Conservation (phyloP, 2,113 vertebrate species). For the Xyrauchen texanus region DNA sequence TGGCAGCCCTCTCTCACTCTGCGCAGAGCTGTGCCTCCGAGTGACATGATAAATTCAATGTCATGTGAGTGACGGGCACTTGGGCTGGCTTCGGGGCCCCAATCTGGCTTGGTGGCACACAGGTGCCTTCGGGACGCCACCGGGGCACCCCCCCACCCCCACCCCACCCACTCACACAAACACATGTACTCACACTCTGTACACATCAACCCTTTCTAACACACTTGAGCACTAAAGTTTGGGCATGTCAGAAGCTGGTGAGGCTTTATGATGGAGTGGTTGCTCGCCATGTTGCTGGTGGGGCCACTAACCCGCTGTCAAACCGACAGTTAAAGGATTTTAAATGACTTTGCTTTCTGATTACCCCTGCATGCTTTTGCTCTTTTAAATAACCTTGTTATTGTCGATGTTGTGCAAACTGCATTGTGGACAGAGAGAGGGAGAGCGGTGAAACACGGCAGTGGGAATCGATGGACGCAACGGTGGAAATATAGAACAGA, state of each 20-base stretch:
- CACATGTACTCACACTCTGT: conserved; percentile 24
- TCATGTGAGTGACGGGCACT: conserved; percentile 80
- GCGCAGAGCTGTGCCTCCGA: conserved; percentile 68
- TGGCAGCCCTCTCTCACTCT: conserved; percentile 85
- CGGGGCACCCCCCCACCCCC: conserved; percentile 61
- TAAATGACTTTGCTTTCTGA: conserved; percentile 76
- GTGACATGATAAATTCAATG: conserved; percentile 81
- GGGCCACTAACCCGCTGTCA: conserved; percentile 73
- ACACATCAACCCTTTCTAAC: conserved; percentile 45
- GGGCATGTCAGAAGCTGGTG: conserved; percentile 57
- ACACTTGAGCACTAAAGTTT: conserved; percentile 56
- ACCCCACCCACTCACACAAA: too few relatives aligned
- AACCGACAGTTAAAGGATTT: conserved; percentile 79
- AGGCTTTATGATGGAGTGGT: neutral
- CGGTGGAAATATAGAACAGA: conserved; percentile 24
- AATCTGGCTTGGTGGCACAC: conserved; percentile 65
- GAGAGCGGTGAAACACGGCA: neutral
- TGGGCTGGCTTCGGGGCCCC: conserved; percentile 68
- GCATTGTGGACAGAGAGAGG: conserved; percentile 34
- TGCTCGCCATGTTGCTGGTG: conserved; percentile 56
- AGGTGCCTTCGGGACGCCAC: conserved; percentile 79
- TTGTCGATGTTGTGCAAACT: conserved; percentile 68
- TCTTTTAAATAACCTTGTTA: conserved; percentile 76
- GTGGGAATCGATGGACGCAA: conserved; percentile 46
- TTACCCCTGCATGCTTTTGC: conserved; percentile 70